Evolutionary conservation across 2,888 invertebrate genomes (phyloP).

Genomic region (Drosophila quasianomalipes): DNA sequence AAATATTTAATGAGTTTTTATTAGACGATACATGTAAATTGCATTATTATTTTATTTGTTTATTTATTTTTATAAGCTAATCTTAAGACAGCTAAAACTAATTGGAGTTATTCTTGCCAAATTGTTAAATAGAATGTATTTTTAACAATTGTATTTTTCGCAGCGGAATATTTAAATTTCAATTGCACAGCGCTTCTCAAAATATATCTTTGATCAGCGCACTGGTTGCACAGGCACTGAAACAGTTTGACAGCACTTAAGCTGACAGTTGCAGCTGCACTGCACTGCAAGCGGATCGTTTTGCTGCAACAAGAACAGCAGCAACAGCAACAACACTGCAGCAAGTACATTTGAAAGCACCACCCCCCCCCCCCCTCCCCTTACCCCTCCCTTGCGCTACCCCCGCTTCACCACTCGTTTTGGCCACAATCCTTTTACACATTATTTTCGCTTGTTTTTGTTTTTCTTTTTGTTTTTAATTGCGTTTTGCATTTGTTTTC

Average conservation of each 20-base stretch:
- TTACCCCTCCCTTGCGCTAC: not conserved
- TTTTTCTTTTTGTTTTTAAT: slow-evolving; percentile 35
- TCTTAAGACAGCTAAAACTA: not conserved
- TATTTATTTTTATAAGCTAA: too few species aligned
- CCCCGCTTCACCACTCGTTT: not conserved
- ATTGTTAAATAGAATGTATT: not conserved
- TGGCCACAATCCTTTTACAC: not conserved
- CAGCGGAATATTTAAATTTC: not conserved
- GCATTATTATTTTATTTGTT: not conserved
- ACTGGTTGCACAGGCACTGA: not conserved
- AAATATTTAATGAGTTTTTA: not conserved
- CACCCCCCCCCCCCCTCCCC: too few species aligned
- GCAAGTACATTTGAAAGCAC: not conserved
- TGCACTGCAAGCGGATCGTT: slow-evolving; percentile 9
- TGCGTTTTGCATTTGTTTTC: slow-evolving; percentile 74
- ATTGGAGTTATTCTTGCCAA: not conserved
- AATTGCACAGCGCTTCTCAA: not conserved
- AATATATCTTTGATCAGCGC: not conserved
- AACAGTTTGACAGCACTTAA: not conserved
- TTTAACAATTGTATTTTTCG: not conserved
- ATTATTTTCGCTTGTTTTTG: slow-evolving; percentile 1
- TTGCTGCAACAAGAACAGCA: not conserved
- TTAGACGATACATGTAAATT: not conserved
- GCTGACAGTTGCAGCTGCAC: slow-evolving; percentile 3
- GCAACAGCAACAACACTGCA: slow-evolving; percentile 1